Conservation (phyloP, 2,113 vertebrate species). For the Archilochus colubris region DNA sequence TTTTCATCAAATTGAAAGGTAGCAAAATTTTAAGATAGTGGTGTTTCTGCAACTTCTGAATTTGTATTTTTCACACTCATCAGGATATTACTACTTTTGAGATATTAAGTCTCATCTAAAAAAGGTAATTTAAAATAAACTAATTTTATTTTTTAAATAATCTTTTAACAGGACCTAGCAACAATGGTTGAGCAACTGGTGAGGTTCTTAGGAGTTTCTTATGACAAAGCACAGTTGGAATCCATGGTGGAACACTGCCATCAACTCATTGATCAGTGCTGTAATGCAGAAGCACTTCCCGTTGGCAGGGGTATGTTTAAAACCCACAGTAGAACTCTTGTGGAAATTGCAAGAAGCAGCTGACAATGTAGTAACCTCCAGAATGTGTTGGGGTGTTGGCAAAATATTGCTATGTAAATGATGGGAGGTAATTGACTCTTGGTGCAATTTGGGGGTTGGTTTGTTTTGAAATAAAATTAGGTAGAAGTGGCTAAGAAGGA, state of each 20-base stretch:
- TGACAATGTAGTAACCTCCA: background rate
- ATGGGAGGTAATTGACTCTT: background rate
- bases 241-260: slow-evolving; percentile 91
- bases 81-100: background rate
- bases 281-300: slow-evolving; percentile 91
- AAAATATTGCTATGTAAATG: background rate
- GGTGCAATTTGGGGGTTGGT: background rate
- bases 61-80: background rate
- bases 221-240: slow-evolving; percentile 95
- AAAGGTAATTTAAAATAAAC: background rate
- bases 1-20: background rate
- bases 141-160: background rate
- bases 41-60: background rate
- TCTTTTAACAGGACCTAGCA: slow-evolving; percentile 85
- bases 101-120: background rate
- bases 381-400: background rate
- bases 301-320: slow-evolving; percentile 88
- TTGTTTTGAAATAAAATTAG: background rate
- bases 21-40: background rate
- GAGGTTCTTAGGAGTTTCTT: slow-evolving; percentile 91
- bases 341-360: background rate
- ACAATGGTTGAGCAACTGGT: slow-evolving; percentile 90
- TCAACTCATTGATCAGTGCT: slow-evolving; percentile 96
- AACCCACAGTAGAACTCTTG: background rate
- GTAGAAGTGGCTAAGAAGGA: background rate